Evolutionary conservation across 2,888 invertebrate species (phyloP).

Genomic region (Phalera bucephala): DNA sequence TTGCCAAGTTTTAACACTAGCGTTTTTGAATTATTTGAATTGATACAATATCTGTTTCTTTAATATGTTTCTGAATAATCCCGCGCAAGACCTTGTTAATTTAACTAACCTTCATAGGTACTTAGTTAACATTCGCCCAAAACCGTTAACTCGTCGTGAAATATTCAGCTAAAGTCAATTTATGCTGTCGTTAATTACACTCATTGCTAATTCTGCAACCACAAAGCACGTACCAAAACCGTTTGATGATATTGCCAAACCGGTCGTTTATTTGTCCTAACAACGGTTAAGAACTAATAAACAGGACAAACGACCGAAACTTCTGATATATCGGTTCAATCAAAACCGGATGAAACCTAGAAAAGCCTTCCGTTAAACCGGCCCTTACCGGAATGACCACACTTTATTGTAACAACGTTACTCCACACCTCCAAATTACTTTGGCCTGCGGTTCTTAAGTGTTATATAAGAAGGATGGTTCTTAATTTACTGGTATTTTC

Average conservation of each 20-base stretch:
- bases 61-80: too few relatives aligned
- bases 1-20: too few relatives aligned
- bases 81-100: too few relatives aligned
- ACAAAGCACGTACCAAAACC: slow-evolving; percentile 3
- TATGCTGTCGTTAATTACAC: neutral
- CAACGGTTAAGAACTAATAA: slow-evolving; percentile 11
- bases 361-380: slow-evolving; percentile 26
- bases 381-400: slow-evolving; percentile 41
- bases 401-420: slow-evolving; percentile 45
- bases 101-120: too few relatives aligned
- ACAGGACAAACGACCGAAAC: slow-evolving; percentile 13
- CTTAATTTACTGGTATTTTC: slow-evolving; percentile 31
- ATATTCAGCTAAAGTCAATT: too few relatives aligned
- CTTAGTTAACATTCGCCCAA: too few relatives aligned
- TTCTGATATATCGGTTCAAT: slow-evolving; percentile 38
- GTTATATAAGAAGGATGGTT: slow-evolving; percentile 30
- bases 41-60: too few relatives aligned
- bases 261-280: slow-evolving; percentile 3
- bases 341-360: slow-evolving; percentile 30
- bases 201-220: slow-evolving; percentile 4
- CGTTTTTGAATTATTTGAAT: too few relatives aligned
- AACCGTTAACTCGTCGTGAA: too few relatives aligned
- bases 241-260: slow-evolving; percentile 4
- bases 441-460: slow-evolving; percentile 26
- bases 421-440: slow-evolving; percentile 37